phyloP scores from a whole-genome alignment of 2,888 invertebrate species.

The Hedya salicella region DNA sequence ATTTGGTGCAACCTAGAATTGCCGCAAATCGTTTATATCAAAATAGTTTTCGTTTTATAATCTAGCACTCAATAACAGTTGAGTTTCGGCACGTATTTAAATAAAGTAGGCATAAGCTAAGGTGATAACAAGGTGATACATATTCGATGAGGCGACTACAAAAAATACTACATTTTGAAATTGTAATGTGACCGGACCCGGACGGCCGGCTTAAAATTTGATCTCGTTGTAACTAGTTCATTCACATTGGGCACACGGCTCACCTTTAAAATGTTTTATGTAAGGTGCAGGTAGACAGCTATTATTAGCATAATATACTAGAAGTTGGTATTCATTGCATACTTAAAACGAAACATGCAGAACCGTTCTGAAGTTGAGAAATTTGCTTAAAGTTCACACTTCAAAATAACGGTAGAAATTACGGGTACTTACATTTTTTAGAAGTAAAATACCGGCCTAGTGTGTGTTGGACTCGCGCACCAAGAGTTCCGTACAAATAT shows the following conservation, averaged over 20 bases:
- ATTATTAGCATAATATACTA: not conserved
- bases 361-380: too few species aligned
- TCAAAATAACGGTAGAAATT: too few species aligned
- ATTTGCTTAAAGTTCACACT: too few species aligned
- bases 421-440: too few species aligned
- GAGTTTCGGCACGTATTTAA: conserved; percentile 22
- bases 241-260: conserved; percentile 22
- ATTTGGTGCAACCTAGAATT: too few species aligned
- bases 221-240: conserved; percentile 35
- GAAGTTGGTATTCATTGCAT: not conserved
- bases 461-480: too few species aligned
- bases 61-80: conserved; percentile 6
- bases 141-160: conserved; percentile 53
- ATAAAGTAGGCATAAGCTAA: conserved; percentile 18
- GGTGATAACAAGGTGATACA: conserved; percentile 30
- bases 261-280: conserved; percentile 20
- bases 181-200: conserved; percentile 55
- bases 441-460: too few species aligned
- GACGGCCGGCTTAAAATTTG: conserved; percentile 19
- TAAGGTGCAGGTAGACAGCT: conserved; percentile 7
- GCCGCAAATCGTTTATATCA: too few species aligned
- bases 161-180: conserved; percentile 66
- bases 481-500: too few species aligned
- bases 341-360: not conserved
- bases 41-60: not conserved